Evolutionary conservation across 2,113 vertebrate genomes (phyloP), one percentile per base, ranked within the genome.

Genomic region (Agelaius tricolor): DNA sequence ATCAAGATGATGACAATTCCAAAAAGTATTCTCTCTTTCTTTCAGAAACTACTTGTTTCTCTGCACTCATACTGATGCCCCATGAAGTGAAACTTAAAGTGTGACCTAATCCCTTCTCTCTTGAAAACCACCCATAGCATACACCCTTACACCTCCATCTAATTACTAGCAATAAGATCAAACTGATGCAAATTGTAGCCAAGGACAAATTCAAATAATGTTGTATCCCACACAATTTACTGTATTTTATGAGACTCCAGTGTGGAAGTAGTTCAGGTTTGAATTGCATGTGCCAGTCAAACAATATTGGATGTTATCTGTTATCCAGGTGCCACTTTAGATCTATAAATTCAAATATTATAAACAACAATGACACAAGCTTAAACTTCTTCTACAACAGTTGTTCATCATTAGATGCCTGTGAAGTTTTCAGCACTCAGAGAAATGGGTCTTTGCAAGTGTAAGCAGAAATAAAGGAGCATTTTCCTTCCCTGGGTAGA

Each of bases 71-170:
- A 52, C 7, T 13, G 19, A 39, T 15, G n/a, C 7, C 9, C 15
- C 33, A 54, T 0, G 0, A 41, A 67, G 5, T 20, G 18, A 84
- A 26, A 66, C 7, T 30, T 26, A 1, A 91, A 59, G 20, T 4
- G 4, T 9, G 7, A 11, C 37, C 41, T 47, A 37, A 85, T 26
- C 30, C 26, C n/a, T 73, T n/a, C 44, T 46, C 39, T 79, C 44
- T 27, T 59, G 23, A 85, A 59, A 80, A 30, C 10, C 43, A 84
- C 7, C 9, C 46, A 65, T 0, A 46, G 43, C 12, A 24, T 10
- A 71, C 6, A 37, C 16, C 10, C 44, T 44, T 21, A 59, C 8
- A 69, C 11, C 17, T 52, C 55, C 26, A 84, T 8, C 13, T 21
- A 18, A 37, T 49, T 13, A 62, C 31, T 18, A 2, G 18, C 73